Evolutionary conservation across 2,113 vertebrate species (phyloP).

Genomic region (Boulengeromyrus knoepffleri): DNA sequence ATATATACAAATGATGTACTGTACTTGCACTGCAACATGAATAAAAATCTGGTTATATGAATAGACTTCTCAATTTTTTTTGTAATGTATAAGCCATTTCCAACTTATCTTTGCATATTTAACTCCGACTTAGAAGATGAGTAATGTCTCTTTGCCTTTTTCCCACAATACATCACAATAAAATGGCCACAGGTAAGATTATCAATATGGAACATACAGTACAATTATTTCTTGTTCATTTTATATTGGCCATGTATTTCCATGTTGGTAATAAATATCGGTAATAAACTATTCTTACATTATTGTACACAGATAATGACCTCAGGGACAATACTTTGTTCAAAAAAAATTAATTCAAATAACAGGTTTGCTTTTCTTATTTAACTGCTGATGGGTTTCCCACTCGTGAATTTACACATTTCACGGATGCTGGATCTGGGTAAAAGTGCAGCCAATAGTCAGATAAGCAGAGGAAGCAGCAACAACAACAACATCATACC

Average conservation of each 20-base stretch:
- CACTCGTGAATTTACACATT: neutral
- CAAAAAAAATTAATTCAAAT: neutral
- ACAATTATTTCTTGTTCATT: neutral
- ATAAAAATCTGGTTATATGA: neutral
- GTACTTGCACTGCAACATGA: neutral
- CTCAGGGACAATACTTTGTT: neutral
- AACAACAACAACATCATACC: neutral
- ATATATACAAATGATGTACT: neutral
- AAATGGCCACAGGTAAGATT: neutral
- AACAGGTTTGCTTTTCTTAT: neutral
- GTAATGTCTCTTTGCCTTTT: neutral
- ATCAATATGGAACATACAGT: neutral
- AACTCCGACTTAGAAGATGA: neutral
- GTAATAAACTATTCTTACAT: neutral
- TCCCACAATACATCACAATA: neutral
- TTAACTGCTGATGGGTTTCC: neutral
- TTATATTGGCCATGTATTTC: neutral
- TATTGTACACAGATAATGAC: neutral
- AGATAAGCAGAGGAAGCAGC: neutral
- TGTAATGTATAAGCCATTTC: neutral
- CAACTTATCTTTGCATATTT: neutral
- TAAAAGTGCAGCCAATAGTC: neutral
- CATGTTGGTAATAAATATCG: neutral
- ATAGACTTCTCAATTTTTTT: neutral
- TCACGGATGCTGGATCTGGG: neutral